Percentiles rank a stretch among this genome's conserved stretches.
phyloP scores from a whole-genome alignment of 2,797 vertebrate species.

The Acropternis orthonyx region DNA sequence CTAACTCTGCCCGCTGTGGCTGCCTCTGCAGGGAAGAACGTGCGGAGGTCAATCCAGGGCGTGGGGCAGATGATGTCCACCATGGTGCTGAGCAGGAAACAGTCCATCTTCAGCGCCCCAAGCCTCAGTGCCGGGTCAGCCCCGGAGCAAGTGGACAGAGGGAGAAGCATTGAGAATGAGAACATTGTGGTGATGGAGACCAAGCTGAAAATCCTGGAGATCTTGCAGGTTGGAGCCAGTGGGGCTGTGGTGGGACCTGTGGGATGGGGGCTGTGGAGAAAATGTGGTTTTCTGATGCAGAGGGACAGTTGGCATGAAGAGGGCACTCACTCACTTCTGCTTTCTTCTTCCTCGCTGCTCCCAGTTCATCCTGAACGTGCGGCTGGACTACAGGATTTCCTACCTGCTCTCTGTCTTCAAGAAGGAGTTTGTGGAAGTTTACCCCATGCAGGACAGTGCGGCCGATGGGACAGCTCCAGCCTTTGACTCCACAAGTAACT shows the following conservation, averaged over 20 bases:
- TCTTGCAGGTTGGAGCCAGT: slow-evolving; percentile 84
- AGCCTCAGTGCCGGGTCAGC: slow-evolving; percentile 65
- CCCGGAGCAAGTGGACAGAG: slow-evolving; percentile 80
- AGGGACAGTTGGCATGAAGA: not conserved
- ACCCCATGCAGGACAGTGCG: slow-evolving; percentile 88
- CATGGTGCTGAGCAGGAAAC: slow-evolving; percentile 95
- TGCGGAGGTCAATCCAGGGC: slow-evolving; percentile 92
- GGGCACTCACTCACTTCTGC: not conserved
- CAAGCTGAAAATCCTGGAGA: slow-evolving; percentile 96
- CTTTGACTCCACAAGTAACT: slow-evolving; percentile 83
- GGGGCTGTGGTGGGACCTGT: not conserved
- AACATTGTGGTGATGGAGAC: slow-evolving; percentile 98
- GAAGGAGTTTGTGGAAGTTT: slow-evolving; percentile 96
- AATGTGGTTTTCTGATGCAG: not conserved
- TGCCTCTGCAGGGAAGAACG: slow-evolving; percentile 84
- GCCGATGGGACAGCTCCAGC: slow-evolving; percentile 89
- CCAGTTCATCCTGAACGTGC: slow-evolving; percentile 88
- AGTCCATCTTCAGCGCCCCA: slow-evolving; percentile 83
- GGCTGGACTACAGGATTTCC: slow-evolving; percentile 94
- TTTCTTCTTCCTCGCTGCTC: not conserved
- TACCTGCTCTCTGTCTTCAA: slow-evolving; percentile 98
- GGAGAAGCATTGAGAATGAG: slow-evolving; percentile 88
- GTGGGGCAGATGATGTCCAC: slow-evolving; percentile 99
- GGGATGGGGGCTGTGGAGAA: not conserved
- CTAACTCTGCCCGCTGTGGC: not conserved